phyloP scores from a whole-genome alignment of 1,140 invertebrate species.

The Drosophila nikananu region DNA sequence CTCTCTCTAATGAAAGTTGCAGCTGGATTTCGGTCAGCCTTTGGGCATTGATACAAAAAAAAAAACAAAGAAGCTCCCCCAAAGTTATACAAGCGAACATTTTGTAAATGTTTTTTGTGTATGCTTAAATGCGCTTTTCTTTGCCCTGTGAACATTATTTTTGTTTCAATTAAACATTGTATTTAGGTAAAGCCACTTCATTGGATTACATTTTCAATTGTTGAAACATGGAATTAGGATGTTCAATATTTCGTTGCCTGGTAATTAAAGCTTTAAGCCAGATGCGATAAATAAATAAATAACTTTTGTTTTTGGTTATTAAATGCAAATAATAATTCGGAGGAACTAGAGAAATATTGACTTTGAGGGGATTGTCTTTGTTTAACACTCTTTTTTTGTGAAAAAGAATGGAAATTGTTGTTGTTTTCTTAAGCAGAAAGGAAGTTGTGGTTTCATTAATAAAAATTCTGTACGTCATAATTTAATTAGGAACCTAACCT shows the following conservation, averaged over 20 bases:
- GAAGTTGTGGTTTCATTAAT: no score
- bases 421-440: no score
- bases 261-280: slow-evolving; percentile 1
- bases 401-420: not conserved
- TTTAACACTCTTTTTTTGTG: not conserved
- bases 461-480: no score
- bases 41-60: slow-evolving; percentile 40
- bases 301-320: not conserved
- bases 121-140: slow-evolving; percentile 55
- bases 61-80: not conserved
- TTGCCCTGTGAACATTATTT: not conserved
- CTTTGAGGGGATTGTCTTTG: not conserved
- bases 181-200: slow-evolving; percentile 12
- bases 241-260: slow-evolving; percentile 15
- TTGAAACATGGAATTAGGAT: not conserved
- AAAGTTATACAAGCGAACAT: not conserved
- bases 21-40: slow-evolving; percentile 40
- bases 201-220: slow-evolving; percentile 31
- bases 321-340: not conserved
- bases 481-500: no score
- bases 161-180: slow-evolving; percentile 27
- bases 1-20: slow-evolving; percentile 62
- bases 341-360: not conserved
- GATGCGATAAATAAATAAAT: not conserved
- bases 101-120: slow-evolving; percentile 42